A percentile compares a stretch with the other conserved stretches of the same genome.
Conservation (phyloP, 2,888 invertebrate species). For the Empis livida region DNA sequence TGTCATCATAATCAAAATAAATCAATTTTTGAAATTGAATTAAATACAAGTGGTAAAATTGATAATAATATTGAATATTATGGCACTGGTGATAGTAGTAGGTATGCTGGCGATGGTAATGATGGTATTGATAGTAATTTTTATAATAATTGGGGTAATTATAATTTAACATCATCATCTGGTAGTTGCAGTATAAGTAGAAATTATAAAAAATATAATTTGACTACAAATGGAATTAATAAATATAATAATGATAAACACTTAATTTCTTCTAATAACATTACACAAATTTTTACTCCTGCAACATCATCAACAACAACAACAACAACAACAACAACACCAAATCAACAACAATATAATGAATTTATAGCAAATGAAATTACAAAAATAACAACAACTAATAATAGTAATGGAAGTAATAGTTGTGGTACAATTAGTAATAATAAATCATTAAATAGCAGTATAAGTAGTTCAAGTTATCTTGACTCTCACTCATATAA, state of each 20-base stretch:
- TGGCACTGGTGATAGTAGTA: background rate
- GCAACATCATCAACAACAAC: slow-evolving; percentile 3
- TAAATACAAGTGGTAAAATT: background rate
- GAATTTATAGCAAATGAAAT: background rate
- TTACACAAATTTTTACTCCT: slow-evolving; percentile 1
- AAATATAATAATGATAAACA: no score
- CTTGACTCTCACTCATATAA: slow-evolving; percentile 11
- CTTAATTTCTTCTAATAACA: no score
- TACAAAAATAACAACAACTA: slow-evolving; percentile 13
- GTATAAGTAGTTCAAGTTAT: slow-evolving; percentile 17
- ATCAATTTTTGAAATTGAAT: background rate
- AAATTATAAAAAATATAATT: no score
- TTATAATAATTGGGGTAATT: background rate
- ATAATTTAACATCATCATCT: background rate
- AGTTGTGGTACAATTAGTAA: no score
- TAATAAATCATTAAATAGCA: slow-evolving; percentile 17
- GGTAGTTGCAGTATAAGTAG: background rate
- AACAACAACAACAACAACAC: slow-evolving; percentile 1
- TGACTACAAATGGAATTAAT: no score
- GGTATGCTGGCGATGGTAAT: background rate
- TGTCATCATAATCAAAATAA: background rate
- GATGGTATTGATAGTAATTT: background rate
- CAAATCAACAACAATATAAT: slow-evolving; percentile 1
- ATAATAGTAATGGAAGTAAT: slow-evolving; percentile 1
- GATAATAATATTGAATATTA: background rate